A percentile compares a stretch with the other conserved stretches of the same genome.
These are phyloP conservation scores for Varanus salvator DNA, from an alignment of 2,113 vertebrate genomes.

Conservation along the genomic window DNA sequence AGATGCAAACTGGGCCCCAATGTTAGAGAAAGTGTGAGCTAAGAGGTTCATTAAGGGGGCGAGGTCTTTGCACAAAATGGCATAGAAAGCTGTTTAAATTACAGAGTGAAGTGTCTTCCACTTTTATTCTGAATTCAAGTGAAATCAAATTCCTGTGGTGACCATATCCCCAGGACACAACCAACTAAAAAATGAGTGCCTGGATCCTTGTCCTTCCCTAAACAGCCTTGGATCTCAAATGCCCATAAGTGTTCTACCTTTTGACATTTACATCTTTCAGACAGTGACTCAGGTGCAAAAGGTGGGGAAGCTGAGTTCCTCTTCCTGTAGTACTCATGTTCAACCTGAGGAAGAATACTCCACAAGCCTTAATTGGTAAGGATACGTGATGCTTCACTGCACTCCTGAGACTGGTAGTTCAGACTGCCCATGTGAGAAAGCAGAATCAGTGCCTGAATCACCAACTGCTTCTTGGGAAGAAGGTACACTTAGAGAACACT, in stretches of 20 bases:
- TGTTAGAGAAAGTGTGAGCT: too few relatives aligned
- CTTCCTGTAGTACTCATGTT: background rate
- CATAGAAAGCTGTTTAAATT: too few relatives aligned
- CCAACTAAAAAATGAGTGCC: too few relatives aligned
- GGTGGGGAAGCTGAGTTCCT: too few relatives aligned
- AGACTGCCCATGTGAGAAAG: background rate
- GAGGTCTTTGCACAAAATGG: too few relatives aligned
- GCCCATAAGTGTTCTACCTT: background rate
- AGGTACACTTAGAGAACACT: background rate
- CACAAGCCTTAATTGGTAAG: too few relatives aligned
- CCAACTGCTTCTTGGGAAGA: background rate
- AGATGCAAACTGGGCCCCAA: too few relatives aligned
- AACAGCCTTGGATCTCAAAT: background rate
- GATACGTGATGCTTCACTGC: too few relatives aligned
- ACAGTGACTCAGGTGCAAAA: background rate
- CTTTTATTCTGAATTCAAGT: background rate
- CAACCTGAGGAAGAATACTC: background rate
- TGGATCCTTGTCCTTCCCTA: background rate
- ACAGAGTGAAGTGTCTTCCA: background rate
- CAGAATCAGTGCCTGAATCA: too few relatives aligned
- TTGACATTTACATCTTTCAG: background rate
- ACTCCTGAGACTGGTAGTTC: background rate
- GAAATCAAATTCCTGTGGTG: background rate
- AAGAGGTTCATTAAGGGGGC: too few relatives aligned
- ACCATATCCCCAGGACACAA: background rate